phyloP scores from a whole-genome alignment of 1,140 invertebrate species.

The Dinoponera quadriceps region DNA sequence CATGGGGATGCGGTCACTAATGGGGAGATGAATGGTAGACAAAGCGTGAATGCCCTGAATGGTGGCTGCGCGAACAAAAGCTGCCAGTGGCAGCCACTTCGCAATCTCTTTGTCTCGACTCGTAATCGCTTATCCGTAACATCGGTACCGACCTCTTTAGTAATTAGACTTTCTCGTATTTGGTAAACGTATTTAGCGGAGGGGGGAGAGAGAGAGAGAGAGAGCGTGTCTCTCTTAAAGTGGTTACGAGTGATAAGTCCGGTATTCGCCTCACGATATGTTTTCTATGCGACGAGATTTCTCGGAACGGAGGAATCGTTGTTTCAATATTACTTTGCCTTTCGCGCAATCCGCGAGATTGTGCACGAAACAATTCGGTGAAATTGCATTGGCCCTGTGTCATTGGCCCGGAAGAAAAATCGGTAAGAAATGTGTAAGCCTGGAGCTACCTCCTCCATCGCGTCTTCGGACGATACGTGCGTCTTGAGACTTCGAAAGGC shows the following conservation, averaged over 20 bases:
- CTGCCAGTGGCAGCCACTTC: constrained; percentile 63
- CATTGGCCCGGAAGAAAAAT: constrained; percentile 50
- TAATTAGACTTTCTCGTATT: constrained; percentile 66
- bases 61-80: constrained; percentile 60
- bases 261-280: neutral
- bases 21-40: constrained; percentile 65
- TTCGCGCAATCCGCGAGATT: constrained; percentile 41
- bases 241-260: neutral
- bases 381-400: constrained; percentile 37
- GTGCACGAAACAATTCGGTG: constrained; percentile 30
- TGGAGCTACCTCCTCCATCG: constrained; percentile 9
- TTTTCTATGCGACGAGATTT: neutral
- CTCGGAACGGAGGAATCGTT: neutral
- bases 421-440: constrained; percentile 49
- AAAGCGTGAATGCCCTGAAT: constrained; percentile 65
- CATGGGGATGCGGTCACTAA: constrained; percentile 60
- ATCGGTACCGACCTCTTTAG: constrained; percentile 68
- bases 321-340: constrained; percentile 20
- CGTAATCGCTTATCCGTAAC: constrained; percentile 64
- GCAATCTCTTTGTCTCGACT: constrained; percentile 64
- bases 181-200: constrained; percentile 19
- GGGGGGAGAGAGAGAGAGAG: neutral
- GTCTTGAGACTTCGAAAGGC: constrained; percentile 68
- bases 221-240: neutral
- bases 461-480: constrained; percentile 52